Percentiles rank a stretch among this genome's conserved stretches.
Evolutionary conservation across 2,113 vertebrate species (phyloP).

Genomic region (Dromaius novaehollandiae): DNA sequence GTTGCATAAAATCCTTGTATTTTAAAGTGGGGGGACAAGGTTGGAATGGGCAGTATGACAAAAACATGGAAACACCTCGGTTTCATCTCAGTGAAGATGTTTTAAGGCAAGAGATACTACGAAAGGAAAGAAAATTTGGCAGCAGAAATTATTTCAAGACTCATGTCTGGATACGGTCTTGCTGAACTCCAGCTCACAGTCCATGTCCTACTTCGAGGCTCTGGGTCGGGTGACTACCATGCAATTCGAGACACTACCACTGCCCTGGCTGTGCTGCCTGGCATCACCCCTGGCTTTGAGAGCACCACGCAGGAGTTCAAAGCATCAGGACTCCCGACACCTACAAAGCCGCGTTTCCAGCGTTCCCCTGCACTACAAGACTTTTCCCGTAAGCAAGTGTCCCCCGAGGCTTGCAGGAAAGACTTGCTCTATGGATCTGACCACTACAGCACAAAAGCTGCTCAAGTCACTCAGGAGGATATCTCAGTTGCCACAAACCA

Average conservation of each 20-base stretch:
- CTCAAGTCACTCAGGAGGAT: not conserved
- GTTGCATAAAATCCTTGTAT: not conserved
- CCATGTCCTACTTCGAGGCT: not conserved
- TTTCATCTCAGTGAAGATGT: not conserved
- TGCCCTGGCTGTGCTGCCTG: not conserved
- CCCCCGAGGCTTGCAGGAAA: not conserved
- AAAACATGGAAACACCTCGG: not conserved
- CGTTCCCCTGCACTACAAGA: rapidly evolving
- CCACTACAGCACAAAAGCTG: not conserved
- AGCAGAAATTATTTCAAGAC: not conserved
- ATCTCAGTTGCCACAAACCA: no score
- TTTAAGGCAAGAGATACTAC: not conserved
- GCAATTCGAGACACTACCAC: not conserved
- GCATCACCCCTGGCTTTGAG: rapidly evolving
- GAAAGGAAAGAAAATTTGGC: not conserved
- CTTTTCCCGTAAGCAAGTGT: no score
- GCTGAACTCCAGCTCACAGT: not conserved
- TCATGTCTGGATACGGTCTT: not conserved
- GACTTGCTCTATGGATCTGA: rapidly evolving
- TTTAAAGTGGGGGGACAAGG: no score
- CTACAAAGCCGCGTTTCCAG: not conserved
- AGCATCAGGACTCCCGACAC: not conserved
- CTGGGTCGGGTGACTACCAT: not conserved
- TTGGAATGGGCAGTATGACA: not conserved
- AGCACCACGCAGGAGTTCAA: rapidly evolving